Evolutionary conservation across 2,113 vertebrate genomes (phyloP), one percentile per base, ranked within the genome.

Genomic region (Scomber japonicus): DNA sequence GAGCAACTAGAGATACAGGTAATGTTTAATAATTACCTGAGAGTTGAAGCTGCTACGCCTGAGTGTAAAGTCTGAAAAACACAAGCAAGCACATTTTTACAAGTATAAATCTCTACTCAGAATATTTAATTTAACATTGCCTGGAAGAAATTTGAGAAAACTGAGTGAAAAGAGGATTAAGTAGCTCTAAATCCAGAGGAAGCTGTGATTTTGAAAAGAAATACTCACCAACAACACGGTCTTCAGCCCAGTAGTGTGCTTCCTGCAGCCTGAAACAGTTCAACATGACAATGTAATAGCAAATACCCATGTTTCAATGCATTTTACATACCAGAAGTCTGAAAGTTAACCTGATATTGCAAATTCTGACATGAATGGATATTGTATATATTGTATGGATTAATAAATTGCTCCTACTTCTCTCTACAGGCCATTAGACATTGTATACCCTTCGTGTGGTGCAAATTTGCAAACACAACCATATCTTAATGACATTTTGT

Each of bases 211-310:
- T 3, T 27, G 24, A 46, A 44, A n/a, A 30, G n/a, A 27, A 64
- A 57, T 14, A 62, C 93, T 93, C 71, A 94, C 95, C 94, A 30
- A 91, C 71, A 7, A 86, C 11, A 27, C 92, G 93, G 59, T 95
- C 93, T 61, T 75, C 88, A 0, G 60, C n/a, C 95, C 95, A 95
- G 61, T 95, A 92, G 40, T 90, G 75, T 0, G 88, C 89, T 15
- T 93, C 88, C 53, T 93, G 59, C 21, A 21, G 21, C 55, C 95
- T 96, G 74, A 54, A 84, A 75, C 0, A 75, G 21, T 67, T 17
- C 14, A 79, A 65, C 13, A 85, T 5, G 71, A 11, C 13, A 35
- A 54, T 13, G 16, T 31, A 51, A 14, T 24, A 19, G 10, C 14
- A 72, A 49, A 19, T 12, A 49, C 12, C 3, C 35, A 19, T 16